phyloP scores from a whole-genome alignment of 2,113 vertebrate genomes.

The Amblyopsis rosae region DNA sequence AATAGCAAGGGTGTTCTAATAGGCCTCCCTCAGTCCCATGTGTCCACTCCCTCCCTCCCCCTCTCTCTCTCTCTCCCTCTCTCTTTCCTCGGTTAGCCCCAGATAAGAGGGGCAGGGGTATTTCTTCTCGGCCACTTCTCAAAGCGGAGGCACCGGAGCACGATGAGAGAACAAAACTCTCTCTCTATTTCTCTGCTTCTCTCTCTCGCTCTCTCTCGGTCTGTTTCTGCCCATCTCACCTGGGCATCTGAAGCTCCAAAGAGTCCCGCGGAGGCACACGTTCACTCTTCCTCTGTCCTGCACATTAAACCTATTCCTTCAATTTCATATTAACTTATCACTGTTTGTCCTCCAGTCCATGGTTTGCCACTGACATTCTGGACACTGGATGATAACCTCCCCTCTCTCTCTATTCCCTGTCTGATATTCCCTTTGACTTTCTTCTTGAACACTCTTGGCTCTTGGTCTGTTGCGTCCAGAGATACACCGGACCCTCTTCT shows the following conservation, averaged over 20 bases:
- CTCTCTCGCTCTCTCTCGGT: not conserved
- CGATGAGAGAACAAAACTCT: slow-evolving; percentile 45
- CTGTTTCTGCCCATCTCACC: not conserved
- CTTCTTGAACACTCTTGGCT: not conserved
- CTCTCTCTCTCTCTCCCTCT: slow-evolving; percentile 35
- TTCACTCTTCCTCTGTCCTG: not conserved
- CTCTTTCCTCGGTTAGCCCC: slow-evolving; percentile 46
- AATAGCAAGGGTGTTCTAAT: slow-evolving; percentile 54
- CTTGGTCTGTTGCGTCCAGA: not conserved
- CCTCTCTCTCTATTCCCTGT: not conserved
- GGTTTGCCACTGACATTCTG: not conserved
- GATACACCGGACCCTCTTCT: too few relatives aligned
- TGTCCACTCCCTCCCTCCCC: slow-evolving; percentile 37
- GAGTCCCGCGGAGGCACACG: not conserved
- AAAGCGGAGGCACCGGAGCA: slow-evolving; percentile 60
- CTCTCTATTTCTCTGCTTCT: slow-evolving; percentile 7
- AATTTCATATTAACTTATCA: not conserved
- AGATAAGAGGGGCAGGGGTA: slow-evolving; percentile 75
- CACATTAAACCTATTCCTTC: not conserved
- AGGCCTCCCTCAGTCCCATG: slow-evolving; percentile 69
- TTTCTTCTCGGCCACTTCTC: slow-evolving; percentile 69
- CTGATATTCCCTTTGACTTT: not conserved
- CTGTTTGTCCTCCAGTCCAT: not conserved
- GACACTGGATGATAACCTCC: not conserved
- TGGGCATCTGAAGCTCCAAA: slow-evolving; percentile 8